phyloP scores from a whole-genome alignment of 2,797 vertebrate genomes.

The Okamejei kenojei region DNA sequence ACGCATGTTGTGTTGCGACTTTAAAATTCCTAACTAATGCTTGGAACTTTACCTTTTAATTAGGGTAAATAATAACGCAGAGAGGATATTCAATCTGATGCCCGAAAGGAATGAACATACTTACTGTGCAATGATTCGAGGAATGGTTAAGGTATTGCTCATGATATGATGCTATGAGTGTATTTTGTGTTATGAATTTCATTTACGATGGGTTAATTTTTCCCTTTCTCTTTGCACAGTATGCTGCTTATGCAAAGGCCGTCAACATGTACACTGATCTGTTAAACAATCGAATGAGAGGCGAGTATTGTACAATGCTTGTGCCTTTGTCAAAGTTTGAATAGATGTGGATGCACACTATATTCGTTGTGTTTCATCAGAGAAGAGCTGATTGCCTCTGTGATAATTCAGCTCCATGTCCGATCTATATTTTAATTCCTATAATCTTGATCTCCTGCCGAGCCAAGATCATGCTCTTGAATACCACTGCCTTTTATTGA shows the following conservation, averaged over 20 bases:
- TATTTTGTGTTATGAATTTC: not conserved
- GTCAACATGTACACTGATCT: constrained; percentile 71
- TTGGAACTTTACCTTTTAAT: not conserved
- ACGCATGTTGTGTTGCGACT: not conserved
- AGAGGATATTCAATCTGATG: constrained; percentile 84
- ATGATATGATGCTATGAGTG: not conserved
- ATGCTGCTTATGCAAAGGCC: constrained; percentile 65
- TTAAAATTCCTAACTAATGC: not conserved
- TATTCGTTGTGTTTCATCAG: not conserved
- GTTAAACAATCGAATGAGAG: constrained; percentile 71
- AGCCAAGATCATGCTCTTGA: not conserved
- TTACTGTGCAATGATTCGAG: constrained; percentile 80
- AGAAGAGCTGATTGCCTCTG: not conserved
- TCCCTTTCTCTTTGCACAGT: constrained; percentile 52
- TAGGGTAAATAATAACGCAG: constrained; percentile 75
- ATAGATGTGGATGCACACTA: too few relatives aligned
- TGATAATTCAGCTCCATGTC: not conserved
- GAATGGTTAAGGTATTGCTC: constrained; percentile 81
- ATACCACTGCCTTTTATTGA: not conserved
- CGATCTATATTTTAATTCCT: not conserved
- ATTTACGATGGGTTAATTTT: constrained; percentile 12
- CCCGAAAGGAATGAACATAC: constrained; percentile 71
- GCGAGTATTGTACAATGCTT: constrained; percentile 56
- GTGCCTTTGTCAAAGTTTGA: not conserved
- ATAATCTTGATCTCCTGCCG: not conserved